Base-by-base conservation (phyloP, 2,113 vertebrate species). In the Chunga burmeisteri region DNA sequence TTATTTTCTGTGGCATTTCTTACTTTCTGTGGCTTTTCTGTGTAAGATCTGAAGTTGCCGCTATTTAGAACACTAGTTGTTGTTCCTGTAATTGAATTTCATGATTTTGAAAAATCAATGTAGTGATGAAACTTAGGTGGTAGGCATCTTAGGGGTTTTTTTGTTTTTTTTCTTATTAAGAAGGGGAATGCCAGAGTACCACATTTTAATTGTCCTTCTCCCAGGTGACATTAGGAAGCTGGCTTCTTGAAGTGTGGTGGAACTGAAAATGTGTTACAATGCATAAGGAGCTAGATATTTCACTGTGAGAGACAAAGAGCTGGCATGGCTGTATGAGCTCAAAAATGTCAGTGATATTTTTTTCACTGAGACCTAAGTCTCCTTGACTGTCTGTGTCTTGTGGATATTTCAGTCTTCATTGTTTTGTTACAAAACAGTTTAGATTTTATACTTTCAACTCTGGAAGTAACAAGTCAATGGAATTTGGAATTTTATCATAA, bases 381-480 rank as follows among this genome's bases (percentile, higher is more conserved):
- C 50, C 13, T 0, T 62, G 47, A 13, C 26, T 36, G 0, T 6
- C 20, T 40, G 15, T 32, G 6, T 74, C 32, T 58, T 58, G 23
- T 0, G 2, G 63, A 6, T 90, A 9, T 59, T 94, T 70, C 2
- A 1, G 0, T 81, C 32, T 40, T 50, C 10, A 3, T 34, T 79
- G 16, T 29, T 38, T 49, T 26, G 16, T 52, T 17, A 16, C 1
- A 6, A 40, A 88, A 63, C 62, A 65, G 56, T 68, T 62, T 26
- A 50, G 36, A 40, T 63, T 27, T 74, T 84, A 23, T 7, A 3
- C 42, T 78, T 81, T 20, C 11, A 25, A 3, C n/a, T 55, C 20
- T 38, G 11, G 4, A 71, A 53, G 15, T 55, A 59, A 26, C 30
- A 73, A 27, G 14, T n/a, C n/a, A n/a, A 8, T 30, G 21, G 68